phyloP scores from a whole-genome alignment of 1,140 invertebrate genomes.

The Saccostrea cuccullata region DNA sequence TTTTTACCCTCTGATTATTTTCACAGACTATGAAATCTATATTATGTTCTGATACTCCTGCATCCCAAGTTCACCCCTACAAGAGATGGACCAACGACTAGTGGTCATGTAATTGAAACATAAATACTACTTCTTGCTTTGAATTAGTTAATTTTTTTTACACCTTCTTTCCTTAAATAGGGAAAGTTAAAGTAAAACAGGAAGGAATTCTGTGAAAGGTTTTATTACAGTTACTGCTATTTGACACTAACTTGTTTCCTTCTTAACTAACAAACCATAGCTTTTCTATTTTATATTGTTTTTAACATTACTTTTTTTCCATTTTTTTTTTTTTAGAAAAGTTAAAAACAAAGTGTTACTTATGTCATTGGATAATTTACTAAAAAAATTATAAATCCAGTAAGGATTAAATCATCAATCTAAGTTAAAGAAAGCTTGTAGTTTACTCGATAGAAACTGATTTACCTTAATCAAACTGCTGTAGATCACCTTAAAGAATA shows the following conservation, averaged over 20 bases:
- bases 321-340: not conserved
- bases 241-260: not conserved
- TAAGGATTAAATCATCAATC: too few species aligned
- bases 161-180: slow-evolving; percentile 37
- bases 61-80: too few species aligned
- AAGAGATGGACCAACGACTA: too few species aligned
- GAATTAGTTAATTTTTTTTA: not conserved
- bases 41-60: too few species aligned
- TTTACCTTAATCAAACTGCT: not conserved
- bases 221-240: not conserved
- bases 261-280: not conserved
- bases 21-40: too few species aligned
- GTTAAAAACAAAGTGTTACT: too few species aligned
- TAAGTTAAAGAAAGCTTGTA: too few species aligned
- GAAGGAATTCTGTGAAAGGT: not conserved
- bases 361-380: too few species aligned
- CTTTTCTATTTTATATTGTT: not conserved
- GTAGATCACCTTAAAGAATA: not conserved
- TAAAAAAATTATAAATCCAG: too few species aligned
- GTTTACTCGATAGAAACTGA: too few species aligned
- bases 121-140: not conserved
- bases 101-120: too few species aligned
- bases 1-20: too few species aligned
- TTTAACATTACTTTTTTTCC: not conserved
- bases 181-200: not conserved